Conservation (phyloP, 30 jellyfish, hydroid and myxozoan genomes). For the Clytia hemisphaerica region DNA sequence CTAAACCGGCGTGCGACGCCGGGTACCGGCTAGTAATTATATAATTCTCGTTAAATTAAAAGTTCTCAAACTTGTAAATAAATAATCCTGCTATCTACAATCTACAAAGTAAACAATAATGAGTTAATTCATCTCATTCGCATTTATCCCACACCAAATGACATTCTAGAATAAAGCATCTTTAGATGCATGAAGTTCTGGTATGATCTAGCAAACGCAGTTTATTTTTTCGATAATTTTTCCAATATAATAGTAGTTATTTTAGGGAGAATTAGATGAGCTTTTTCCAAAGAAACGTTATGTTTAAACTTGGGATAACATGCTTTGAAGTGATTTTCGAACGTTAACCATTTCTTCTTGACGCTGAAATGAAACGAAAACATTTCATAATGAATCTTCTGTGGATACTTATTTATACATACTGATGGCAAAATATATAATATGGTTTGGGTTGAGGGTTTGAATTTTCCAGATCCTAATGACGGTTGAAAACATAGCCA, state of each 20-base stretch:
- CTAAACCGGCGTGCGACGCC: too few species aligned
- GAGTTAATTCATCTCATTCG: not conserved
- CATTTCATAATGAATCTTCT: too few species aligned
- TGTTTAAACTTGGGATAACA: constrained; percentile 74
- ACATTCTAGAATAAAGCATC: not conserved
- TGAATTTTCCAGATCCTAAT: too few species aligned
- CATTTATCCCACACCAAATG: not conserved
- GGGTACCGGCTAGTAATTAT: too few species aligned
- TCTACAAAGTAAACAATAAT: not conserved
- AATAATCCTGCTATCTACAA: too few species aligned
- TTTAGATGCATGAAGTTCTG: not conserved
- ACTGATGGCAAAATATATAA: too few species aligned
- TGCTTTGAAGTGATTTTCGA: constrained; percentile 79
- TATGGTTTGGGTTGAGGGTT: too few species aligned
- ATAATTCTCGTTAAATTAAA: too few species aligned
- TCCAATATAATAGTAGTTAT: not conserved
- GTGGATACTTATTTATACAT: too few species aligned
- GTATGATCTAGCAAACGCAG: not conserved
- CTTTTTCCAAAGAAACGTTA: not conserved
- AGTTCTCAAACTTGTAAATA: too few species aligned
- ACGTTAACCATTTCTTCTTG: constrained; percentile 83
- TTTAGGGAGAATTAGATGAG: not conserved
- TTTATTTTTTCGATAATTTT: not conserved
- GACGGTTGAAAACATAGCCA: too few species aligned
- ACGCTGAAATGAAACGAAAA: constrained; percentile 43